Conservation (phyloP, 1,140 invertebrate genomes). For the Hylyphantes graminicola region DNA sequence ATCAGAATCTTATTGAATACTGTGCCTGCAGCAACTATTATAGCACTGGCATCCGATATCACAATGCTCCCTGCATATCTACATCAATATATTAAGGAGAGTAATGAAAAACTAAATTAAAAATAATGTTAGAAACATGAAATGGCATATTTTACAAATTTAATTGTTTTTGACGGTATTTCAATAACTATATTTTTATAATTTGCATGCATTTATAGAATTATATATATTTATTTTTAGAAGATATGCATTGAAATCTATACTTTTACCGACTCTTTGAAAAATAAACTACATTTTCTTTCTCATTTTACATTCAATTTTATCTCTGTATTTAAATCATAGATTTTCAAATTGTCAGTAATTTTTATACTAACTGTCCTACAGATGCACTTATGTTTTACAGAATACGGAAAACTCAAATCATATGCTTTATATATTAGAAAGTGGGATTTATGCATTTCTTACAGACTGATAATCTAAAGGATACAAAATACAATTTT, state of each 20-base stretch:
- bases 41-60: neutral
- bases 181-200: neutral
- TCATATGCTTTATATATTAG: no score
- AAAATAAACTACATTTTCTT: no score
- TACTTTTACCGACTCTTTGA: neutral
- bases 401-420: no score
- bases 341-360: no score
- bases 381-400: no score
- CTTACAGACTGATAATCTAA: neutral
- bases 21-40: constrained; percentile 39
- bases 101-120: neutral
- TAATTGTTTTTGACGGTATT: neutral
- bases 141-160: neutral
- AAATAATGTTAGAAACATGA: neutral
- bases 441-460: no score
- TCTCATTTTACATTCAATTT: no score
- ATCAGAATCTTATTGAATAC: constrained; percentile 52
- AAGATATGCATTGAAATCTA: neutral
- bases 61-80: constrained; percentile 42
- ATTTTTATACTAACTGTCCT: no score
- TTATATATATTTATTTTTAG: neutral
- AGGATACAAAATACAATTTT: constrained; percentile 57
- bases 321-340: no score
- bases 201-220: neutral
- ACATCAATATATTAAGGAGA: neutral